Evolutionary conservation across 1,140 invertebrate genomes (phyloP).

Genomic region (Phortica variegata): DNA sequence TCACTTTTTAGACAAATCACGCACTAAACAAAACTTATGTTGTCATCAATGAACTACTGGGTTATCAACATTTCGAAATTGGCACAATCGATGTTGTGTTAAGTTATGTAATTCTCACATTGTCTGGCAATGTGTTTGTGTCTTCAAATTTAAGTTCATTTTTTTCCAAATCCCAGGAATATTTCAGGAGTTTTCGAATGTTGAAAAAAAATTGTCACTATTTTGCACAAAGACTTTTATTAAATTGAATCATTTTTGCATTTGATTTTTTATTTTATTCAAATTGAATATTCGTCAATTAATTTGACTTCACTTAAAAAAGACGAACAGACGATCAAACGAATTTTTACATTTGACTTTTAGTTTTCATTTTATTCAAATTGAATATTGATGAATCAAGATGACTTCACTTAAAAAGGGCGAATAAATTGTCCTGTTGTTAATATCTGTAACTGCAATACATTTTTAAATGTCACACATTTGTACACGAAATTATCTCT

Average conservation of each 20-base stretch:
- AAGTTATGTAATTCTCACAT: too few species aligned
- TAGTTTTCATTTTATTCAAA: slow-evolving; percentile 21
- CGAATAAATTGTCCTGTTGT: slow-evolving; percentile 15
- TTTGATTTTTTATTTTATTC: slow-evolving; percentile 22
- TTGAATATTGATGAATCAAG: slow-evolving; percentile 26
- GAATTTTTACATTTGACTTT: not conserved
- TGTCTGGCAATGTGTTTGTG: too few species aligned
- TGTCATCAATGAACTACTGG: too few species aligned
- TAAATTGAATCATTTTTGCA: slow-evolving; percentile 8
- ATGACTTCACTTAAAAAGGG: slow-evolving; percentile 34
- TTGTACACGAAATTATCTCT: slow-evolving; percentile 30
- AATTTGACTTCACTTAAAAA: slow-evolving; percentile 37
- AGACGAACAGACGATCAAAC: slow-evolving; percentile 10
- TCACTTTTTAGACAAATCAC: too few species aligned
- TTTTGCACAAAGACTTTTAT: slow-evolving; percentile 29
- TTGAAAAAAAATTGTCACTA: slow-evolving; percentile 31
- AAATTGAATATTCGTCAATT: slow-evolving; percentile 22
- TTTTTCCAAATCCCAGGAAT: too few species aligned
- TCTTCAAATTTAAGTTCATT: too few species aligned
- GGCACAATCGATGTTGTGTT: too few species aligned
- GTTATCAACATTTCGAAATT: too few species aligned
- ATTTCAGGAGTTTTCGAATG: too few species aligned
- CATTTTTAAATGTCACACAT: slow-evolving; percentile 28
- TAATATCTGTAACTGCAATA: too few species aligned
- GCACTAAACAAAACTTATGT: too few species aligned